Evolutionary conservation across 2,113 vertebrate species (phyloP).

Genomic region (Coreoperca whiteheadi): DNA sequence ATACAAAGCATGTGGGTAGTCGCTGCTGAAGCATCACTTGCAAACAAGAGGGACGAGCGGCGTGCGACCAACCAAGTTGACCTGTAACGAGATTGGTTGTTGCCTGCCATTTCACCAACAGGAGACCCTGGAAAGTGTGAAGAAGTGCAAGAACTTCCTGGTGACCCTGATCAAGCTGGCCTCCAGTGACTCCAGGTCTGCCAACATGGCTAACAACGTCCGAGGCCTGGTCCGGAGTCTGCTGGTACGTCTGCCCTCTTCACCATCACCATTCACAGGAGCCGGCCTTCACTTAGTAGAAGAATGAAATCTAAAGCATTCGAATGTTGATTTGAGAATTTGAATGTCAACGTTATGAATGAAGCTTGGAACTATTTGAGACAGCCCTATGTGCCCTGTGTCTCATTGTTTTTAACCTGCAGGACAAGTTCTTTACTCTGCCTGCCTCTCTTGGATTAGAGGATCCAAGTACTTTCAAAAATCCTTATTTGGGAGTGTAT

Average conservation of each 20-base stretch:
- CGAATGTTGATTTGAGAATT: no score
- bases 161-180: constrained; percentile 95
- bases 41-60: not conserved
- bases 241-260: constrained; percentile 81
- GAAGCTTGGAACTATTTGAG: no score
- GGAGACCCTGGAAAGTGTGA: constrained; percentile 94
- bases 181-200: constrained; percentile 89
- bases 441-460: not conserved
- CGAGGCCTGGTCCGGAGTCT: constrained; percentile 90
- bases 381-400: no score
- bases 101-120: constrained; percentile 52
- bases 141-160: constrained; percentile 98
- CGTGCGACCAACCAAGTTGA: not conserved
- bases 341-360: no score
- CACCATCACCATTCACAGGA: not conserved
- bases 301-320: no score
- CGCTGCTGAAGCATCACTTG: not conserved
- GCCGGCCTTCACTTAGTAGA: not conserved
- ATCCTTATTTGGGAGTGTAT: no score
- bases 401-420: not conserved
- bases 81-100: not conserved
- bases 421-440: no score
- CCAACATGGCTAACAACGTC: constrained; percentile 92
- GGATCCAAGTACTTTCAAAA: no score
- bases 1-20: not conserved